phyloP scores from a whole-genome alignment of 2,888 invertebrate species.

The Luffia ferchaultella region DNA sequence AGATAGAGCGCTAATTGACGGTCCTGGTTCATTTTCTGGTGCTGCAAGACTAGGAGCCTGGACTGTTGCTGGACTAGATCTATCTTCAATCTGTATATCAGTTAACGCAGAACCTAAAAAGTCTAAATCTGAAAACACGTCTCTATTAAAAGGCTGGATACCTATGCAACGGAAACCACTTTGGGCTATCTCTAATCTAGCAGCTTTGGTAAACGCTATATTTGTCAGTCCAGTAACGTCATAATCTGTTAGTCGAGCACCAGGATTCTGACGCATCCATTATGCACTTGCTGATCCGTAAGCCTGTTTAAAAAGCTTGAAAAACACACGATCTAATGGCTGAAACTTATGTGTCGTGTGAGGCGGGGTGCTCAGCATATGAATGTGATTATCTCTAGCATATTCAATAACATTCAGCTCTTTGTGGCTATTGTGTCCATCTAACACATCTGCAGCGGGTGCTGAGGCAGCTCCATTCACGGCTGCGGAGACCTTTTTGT shows the following conservation, averaged over 20 bases:
- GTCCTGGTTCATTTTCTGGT: background rate
- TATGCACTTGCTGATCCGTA: constrained; percentile 8
- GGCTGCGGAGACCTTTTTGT: too few species aligned
- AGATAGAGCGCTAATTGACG: background rate
- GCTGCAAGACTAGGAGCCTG: constrained; percentile 1
- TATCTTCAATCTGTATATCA: constrained; percentile 9
- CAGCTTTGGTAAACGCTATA: constrained; percentile 13
- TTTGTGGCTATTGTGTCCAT: constrained; percentile 13
- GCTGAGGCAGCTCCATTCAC: too few species aligned
- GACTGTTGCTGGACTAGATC: background rate
- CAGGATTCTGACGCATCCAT: constrained; percentile 16
- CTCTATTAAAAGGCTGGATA: constrained; percentile 22
- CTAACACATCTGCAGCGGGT: too few species aligned
- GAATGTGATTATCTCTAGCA: constrained; percentile 17
- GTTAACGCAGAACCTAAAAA: constrained; percentile 11
- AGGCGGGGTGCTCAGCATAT: constrained; percentile 16
- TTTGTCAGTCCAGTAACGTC: constrained; percentile 15
- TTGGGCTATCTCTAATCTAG: constrained; percentile 12
- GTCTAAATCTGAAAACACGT: constrained; percentile 14
- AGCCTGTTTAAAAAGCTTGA: constrained; percentile 13
- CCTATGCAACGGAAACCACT: constrained; percentile 23
- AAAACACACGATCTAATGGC: constrained; percentile 13
- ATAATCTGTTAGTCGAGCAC: constrained; percentile 13
- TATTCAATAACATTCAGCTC: constrained; percentile 7
- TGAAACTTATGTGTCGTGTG: constrained; percentile 14